Base-by-base conservation (phyloP, 2,113 vertebrate species). In the Maccullochella peelii region DNA sequence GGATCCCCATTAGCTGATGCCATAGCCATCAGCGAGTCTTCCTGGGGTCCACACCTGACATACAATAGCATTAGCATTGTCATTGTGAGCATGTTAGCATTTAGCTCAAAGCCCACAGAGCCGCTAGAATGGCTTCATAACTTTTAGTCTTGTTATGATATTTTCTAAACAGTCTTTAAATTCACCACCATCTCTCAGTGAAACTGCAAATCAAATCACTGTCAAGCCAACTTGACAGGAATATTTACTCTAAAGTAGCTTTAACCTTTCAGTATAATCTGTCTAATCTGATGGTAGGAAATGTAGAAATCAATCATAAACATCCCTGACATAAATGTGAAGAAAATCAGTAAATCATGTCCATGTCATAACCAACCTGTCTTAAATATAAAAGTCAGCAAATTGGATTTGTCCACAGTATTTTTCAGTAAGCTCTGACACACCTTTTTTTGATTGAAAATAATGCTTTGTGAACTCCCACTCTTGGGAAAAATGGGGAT, bases 141-240 rank as follows among this genome's bases (percentile, higher is more conserved):
- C 40, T 36, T 44, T 68, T 16, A 70, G 15, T 65, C 49, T 55
- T 70, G 63, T 36, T 25, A 5, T 18, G 3, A 71, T 57, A 38
- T 57, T 40, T 36, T 44, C 9, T 18, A n/a, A n/a, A 44, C 8
- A 15, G 9, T 40, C n/a, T 85, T 73, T 47, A 75, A 65, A 90
- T 83, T 75, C 68, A 74, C 47, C 38, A 38, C 30, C 55, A 70
- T 80, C n/a, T 79, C 73, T 42, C 55, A 25, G 61, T 20, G 12
- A 84, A 88, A 66, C 63, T 68, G 49, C 72, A 86, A 78, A 86
- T 86, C 63, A 76, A 63, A 80, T 72, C 18, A 50, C 20, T 44
- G 71, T 86, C 71, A 80, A 65, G 38, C 52, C n/a, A 36, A 57
- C 69, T 27, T 88, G 88, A 85, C 82, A 88, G 71, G 49, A 79